Conservation (phyloP, 2,113 vertebrate species). For the Scytalopus superciliaris region DNA sequence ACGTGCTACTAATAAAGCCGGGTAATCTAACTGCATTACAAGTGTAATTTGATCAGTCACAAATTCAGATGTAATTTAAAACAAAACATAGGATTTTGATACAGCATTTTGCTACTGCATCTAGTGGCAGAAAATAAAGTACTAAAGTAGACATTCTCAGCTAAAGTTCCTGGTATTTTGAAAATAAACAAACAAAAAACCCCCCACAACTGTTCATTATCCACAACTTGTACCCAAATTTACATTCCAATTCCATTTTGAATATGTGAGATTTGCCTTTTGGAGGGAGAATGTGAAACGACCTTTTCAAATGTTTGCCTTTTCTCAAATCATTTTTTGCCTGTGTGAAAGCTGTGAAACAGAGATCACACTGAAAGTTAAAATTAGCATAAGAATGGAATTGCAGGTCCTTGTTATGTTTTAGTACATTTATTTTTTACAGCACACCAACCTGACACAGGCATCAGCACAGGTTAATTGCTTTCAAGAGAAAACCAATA, state of each 20-base stretch:
- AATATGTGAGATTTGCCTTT: background rate
- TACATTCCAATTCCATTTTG: background rate
- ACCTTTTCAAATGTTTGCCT: background rate
- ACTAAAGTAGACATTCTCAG: background rate
- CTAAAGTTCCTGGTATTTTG: background rate
- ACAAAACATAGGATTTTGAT: background rate
- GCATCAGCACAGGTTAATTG: conserved; percentile 30
- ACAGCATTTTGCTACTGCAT: background rate
- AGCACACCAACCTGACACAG: background rate
- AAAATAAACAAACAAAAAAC: background rate
- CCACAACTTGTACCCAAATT: background rate
- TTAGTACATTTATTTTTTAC: background rate
- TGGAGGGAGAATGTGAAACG: background rate
- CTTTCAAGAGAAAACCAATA: background rate
- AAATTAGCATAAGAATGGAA: background rate
- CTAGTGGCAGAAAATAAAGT: background rate
- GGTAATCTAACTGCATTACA: background rate
- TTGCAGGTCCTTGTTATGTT: background rate
- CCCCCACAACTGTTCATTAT: background rate
- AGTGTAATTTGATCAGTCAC: background rate
- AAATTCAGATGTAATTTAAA: background rate
- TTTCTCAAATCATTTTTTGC: background rate
- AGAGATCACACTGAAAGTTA: background rate
- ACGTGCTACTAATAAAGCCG: background rate
- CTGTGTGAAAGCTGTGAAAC: background rate